Evolutionary conservation across 1,140 invertebrate species (phyloP).

Genomic region (Hylaeus anthracinus): DNA sequence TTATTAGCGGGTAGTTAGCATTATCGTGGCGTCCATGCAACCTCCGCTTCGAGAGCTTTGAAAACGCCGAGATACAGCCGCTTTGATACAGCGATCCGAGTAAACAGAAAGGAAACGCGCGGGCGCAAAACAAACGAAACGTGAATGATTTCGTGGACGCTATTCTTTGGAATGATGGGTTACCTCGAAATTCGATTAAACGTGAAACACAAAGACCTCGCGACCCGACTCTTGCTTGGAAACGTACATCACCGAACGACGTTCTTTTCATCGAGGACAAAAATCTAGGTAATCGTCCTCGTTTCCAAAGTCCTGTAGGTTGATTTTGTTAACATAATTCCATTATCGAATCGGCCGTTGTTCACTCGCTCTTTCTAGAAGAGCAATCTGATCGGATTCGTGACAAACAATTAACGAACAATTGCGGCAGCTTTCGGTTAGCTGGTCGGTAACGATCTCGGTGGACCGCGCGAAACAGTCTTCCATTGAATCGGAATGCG

Average conservation of each 20-base stretch:
- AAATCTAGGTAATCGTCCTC: no score
- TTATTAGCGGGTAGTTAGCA: conserved; percentile 51
- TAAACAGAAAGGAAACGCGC: conserved; percentile 44
- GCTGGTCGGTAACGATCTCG: conserved; percentile 15
- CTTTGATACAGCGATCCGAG: conserved; percentile 52
- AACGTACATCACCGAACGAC: neutral
- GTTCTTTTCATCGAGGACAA: neutral
- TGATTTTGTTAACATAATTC: no score
- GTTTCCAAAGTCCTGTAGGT: no score
- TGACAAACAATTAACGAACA: conserved; percentile 14
- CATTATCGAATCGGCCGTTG: no score
- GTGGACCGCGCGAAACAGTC: neutral
- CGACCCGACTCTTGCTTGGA: neutral
- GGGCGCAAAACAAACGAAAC: conserved; percentile 20
- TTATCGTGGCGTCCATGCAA: conserved; percentile 27
- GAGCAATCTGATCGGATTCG: no score
- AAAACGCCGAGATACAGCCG: conserved; percentile 15
- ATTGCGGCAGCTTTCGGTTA: neutral
- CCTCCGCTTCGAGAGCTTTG: conserved; percentile 9
- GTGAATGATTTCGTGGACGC: neutral
- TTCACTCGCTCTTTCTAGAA: no score
- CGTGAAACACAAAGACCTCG: no score
- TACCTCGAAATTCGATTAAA: conserved; percentile 3
- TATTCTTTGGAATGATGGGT: neutral
- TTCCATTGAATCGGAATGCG: conserved; percentile 35